phyloP scores from a whole-genome alignment of 2,888 invertebrate genomes.

The Quadroppia sp. region DNA sequence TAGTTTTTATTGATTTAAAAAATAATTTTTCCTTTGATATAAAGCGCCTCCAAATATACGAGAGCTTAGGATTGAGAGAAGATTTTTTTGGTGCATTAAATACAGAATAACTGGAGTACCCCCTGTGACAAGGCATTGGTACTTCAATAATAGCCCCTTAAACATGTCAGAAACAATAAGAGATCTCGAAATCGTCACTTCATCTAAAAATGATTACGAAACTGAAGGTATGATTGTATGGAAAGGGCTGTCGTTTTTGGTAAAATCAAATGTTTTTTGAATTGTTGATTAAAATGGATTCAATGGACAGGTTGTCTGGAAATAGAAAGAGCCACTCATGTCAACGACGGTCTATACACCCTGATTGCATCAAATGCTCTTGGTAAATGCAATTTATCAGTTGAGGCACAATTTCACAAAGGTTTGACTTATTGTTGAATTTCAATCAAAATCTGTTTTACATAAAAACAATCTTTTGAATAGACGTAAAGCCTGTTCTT shows the following conservation, averaged over 20 bases:
- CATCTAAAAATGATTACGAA: slow-evolving; percentile 5
- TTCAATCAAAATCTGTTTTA: background rate
- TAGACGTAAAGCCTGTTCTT: slow-evolving; percentile 42
- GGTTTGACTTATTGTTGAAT: slow-evolving; percentile 38
- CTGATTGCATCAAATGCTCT: slow-evolving; percentile 45
- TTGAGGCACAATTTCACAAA: slow-evolving; percentile 45
- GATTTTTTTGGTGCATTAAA: slow-evolving; percentile 46
- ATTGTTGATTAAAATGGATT: too few relatives aligned
- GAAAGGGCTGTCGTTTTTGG: too few relatives aligned
- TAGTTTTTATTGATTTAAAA: too few relatives aligned
- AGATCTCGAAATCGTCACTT: slow-evolving; percentile 37
- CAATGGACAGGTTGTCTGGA: slow-evolving; percentile 37
- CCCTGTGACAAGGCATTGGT: slow-evolving; percentile 47
- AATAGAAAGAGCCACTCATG: slow-evolving; percentile 44
- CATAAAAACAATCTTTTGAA: too few relatives aligned
- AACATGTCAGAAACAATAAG: slow-evolving; percentile 39
- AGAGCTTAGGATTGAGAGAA: slow-evolving; percentile 42
- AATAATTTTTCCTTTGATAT: background rate
- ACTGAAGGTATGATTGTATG: background rate
- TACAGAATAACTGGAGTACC: slow-evolving; percentile 48
- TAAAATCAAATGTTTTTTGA: too few relatives aligned
- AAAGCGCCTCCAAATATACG: slow-evolving; percentile 46
- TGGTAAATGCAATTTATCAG: slow-evolving; percentile 46
- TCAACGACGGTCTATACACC: slow-evolving; percentile 47
- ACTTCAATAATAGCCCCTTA: slow-evolving; percentile 45